Percentiles rank a stretch among this genome's conserved stretches.
Evolutionary conservation across 2,888 invertebrate genomes (phyloP).

Genomic region (Ommatoiulus sabulosus): DNA sequence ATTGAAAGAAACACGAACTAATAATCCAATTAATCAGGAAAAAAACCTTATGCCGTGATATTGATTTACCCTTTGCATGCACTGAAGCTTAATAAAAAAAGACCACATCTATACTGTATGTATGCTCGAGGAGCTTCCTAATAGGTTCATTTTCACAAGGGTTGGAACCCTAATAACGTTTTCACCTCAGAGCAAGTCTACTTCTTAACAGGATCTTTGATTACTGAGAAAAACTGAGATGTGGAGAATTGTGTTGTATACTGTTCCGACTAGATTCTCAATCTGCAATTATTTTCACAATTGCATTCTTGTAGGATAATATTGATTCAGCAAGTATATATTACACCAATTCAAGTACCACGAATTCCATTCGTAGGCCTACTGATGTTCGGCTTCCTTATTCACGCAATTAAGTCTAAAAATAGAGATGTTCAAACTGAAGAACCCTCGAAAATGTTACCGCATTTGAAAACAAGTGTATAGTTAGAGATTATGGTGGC

Average conservation of each 20-base stretch:
- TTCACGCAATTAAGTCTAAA: too few relatives aligned
- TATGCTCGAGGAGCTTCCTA: background rate
- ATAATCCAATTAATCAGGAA: constrained; percentile 21
- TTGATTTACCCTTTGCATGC: background rate
- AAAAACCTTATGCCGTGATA: background rate
- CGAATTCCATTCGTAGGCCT: too few relatives aligned
- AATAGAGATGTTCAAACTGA: too few relatives aligned
- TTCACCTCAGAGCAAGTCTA: background rate
- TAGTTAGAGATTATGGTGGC: too few relatives aligned
- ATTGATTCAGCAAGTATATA: too few relatives aligned
- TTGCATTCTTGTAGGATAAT: too few relatives aligned
- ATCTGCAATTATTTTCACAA: too few relatives aligned
- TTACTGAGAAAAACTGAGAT: background rate
- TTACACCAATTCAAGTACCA: too few relatives aligned
- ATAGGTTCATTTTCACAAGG: background rate
- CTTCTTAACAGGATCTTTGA: background rate
- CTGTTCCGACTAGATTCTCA: too few relatives aligned
- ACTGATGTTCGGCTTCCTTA: too few relatives aligned
- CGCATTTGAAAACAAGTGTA: too few relatives aligned
- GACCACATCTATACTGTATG: background rate
- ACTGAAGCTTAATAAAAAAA: background rate
- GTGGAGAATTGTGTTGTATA: background rate
- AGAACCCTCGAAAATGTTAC: too few relatives aligned
- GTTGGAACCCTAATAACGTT: background rate
- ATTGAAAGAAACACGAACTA: constrained; percentile 22